Base-by-base conservation (phyloP, 2,797 vertebrate species). In the Alauda arvensis region DNA sequence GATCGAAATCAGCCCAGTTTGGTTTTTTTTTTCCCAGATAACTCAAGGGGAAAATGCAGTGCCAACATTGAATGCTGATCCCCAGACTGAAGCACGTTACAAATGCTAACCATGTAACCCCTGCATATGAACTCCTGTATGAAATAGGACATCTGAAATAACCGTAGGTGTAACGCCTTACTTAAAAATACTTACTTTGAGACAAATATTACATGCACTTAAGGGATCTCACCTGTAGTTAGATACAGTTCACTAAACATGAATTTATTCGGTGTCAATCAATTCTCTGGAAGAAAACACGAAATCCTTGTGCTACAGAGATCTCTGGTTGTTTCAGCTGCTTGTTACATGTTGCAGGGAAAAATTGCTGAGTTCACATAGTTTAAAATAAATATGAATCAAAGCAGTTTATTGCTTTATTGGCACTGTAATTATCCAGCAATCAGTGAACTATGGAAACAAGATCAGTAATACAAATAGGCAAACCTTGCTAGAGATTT, bases 401-500 rank as follows among this genome's bases (percentile, higher is more conserved):
- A 68, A 72, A 80, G 45, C 40, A 62, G 31, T 75, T 90, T 83
- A 77, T 89, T 82, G 61, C 61, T 77, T 74, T 89, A 68, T 90
- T 79, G 26, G 40, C 43, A 68, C 7, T 67, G n/a, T 57, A 49
- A 66, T 89, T 79, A 80, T 57, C 18, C 28, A 57, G 34, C 46
- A 74, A 40, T 75, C 59, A 75, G 51, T 43, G 51, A 71, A 39
- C 66, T 77, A 9, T 45, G 66, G 24, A 33, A 57, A 34, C 0
- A 1, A 85, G 55, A 68, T 55, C 43, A 62, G 28, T 75, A 65
- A 61, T 65, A 46, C 28, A 77, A 87, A 53, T 9, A 77, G 66
- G 37, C n/a, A 80, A 86, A 75, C 20, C 33, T 9, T 59, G 43
- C 31, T 48, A 53, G 33, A 69, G 39, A 43, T 65, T 59, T 88